These are phyloP conservation scores for Lepus americanus DNA, from an alignment of 2,113 vertebrate species.

Conservation along the genomic window DNA sequence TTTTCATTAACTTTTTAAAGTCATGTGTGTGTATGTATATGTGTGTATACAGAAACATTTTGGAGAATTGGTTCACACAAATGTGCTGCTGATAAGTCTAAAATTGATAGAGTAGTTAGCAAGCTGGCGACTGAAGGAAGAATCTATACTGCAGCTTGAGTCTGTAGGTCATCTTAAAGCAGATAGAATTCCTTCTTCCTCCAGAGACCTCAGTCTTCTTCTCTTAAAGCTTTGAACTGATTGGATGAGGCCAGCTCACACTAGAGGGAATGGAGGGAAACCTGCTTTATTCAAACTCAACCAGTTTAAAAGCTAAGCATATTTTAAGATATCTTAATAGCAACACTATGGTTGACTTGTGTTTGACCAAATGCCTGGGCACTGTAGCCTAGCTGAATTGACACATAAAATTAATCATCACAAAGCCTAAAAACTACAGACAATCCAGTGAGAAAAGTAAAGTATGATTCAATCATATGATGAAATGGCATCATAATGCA, in stretches of 20 bases:
- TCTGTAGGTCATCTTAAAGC: background rate
- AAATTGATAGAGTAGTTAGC: background rate
- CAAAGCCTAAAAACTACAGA: background rate
- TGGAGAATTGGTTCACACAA: background rate
- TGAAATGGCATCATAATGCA: background rate
- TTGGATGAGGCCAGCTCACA: background rate
- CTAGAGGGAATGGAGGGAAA: background rate
- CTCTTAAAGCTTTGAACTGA: background rate
- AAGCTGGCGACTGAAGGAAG: background rate
- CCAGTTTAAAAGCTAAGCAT: background rate
- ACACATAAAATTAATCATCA: constrained; percentile 32
- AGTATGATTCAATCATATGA: background rate
- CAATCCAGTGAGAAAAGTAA: background rate
- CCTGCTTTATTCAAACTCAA: background rate
- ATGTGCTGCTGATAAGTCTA: background rate
- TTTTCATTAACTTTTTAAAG: no score
- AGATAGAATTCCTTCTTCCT: background rate
- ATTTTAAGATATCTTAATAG: background rate
- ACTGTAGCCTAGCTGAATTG: background rate
- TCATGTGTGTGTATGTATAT: background rate
- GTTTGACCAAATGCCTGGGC: background rate
- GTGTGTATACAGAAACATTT: background rate
- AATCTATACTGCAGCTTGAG: background rate
- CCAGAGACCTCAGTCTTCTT: background rate
- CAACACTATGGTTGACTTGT: background rate